Evolutionary conservation across 1,140 invertebrate species (phyloP).

Genomic region (Drosophila sturtevanti): DNA sequence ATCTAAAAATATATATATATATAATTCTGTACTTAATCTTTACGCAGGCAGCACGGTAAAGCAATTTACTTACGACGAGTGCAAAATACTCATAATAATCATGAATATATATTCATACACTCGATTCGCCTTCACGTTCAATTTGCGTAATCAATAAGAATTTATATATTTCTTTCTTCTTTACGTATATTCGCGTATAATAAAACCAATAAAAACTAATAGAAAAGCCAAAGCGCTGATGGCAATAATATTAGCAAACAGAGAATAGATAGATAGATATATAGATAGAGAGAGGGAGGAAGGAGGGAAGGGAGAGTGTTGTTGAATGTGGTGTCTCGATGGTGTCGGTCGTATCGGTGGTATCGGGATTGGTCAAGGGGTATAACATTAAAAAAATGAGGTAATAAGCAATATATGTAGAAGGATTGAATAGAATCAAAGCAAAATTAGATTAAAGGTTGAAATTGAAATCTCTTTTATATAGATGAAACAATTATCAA

Average conservation of each 20-base stretch:
- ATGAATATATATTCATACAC: constrained; percentile 33
- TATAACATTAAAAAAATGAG: background rate
- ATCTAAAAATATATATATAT: constrained; percentile 27
- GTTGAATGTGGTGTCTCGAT: no score
- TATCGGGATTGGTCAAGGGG: background rate
- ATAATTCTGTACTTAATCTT: constrained; percentile 23
- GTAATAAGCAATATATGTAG: background rate
- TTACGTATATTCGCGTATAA: constrained; percentile 29
- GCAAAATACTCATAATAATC: constrained; percentile 47
- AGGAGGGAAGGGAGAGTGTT: background rate
- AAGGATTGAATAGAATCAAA: constrained; percentile 1
- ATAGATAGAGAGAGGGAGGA: background rate
- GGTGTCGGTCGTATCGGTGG: background rate
- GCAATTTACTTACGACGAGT: constrained; percentile 24
- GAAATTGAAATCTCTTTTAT: background rate
- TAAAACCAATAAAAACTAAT: constrained; percentile 44
- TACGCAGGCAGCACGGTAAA: constrained; percentile 35
- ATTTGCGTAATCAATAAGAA: constrained; percentile 63
- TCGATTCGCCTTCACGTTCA: constrained; percentile 23
- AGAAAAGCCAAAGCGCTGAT: constrained; percentile 33
- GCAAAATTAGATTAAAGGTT: background rate
- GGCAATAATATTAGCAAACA: constrained; percentile 40
- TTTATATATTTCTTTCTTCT: constrained; percentile 39
- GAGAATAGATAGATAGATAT: background rate
- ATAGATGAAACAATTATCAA: constrained; percentile 20